These are phyloP conservation scores for Ellobium chinense DNA, from an alignment of 2,888 invertebrate genomes.

Conservation along the genomic window DNA sequence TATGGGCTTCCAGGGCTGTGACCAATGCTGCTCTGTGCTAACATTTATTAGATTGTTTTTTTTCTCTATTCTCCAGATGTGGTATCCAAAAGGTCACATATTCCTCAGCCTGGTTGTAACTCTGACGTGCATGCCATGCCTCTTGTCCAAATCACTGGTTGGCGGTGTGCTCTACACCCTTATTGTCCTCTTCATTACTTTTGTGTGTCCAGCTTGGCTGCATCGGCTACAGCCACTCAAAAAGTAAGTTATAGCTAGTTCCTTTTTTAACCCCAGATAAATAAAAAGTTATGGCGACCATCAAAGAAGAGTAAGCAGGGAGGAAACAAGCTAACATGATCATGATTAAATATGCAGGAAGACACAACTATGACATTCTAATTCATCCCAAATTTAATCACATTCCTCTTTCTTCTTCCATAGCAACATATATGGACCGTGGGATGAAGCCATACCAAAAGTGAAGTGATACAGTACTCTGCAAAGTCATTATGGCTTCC, in stretches of 20 bases:
- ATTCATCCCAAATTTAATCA: background rate
- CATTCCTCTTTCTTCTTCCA: conserved; percentile 48
- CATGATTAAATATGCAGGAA: no score
- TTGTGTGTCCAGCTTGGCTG: conserved; percentile 79
- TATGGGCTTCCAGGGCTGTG: background rate
- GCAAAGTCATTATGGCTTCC: no score
- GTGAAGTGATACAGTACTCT: no score
- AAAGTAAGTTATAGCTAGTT: conserved; percentile 72
- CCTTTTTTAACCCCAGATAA: no score
- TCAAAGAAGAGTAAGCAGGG: background rate
- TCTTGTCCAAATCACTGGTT: conserved; percentile 66
- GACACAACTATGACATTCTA: background rate
- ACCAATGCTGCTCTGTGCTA: background rate
- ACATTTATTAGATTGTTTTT: background rate
- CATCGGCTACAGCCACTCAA: conserved; percentile 79
- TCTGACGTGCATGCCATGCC: conserved; percentile 55
- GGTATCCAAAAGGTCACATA: conserved; percentile 56
- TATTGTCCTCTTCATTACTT: conserved; percentile 77
- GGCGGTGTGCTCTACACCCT: conserved; percentile 71
- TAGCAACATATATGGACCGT: conserved; percentile 95
- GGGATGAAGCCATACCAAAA: conserved; percentile 91
- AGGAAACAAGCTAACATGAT: no score
- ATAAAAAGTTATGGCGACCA: no score
- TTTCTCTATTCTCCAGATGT: conserved; percentile 16
- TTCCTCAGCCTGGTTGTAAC: conserved; percentile 63